phyloP scores from a whole-genome alignment of 2,888 invertebrate genomes.

The Cataglyphis rosenhaueri region DNA sequence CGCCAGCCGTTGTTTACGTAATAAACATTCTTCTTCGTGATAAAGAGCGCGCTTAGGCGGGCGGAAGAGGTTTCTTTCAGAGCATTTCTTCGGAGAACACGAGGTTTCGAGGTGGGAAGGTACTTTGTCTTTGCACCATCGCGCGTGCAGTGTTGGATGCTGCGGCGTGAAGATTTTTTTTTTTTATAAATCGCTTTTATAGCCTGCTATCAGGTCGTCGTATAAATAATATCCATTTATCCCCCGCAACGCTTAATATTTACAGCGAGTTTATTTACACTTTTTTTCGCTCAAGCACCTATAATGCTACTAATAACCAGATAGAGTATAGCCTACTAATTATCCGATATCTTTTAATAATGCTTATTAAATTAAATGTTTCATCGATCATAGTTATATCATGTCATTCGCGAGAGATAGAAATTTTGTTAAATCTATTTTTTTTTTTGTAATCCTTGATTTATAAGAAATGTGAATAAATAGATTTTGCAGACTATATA shows the following conservation, averaged over 20 bases:
- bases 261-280: slow-evolving; percentile 54
- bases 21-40: slow-evolving; percentile 56
- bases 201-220: slow-evolving; percentile 46
- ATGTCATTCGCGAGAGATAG: not conserved
- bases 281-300: slow-evolving; percentile 50
- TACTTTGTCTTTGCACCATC: slow-evolving; percentile 53
- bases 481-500: not conserved
- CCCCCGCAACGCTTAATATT: slow-evolving; percentile 53
- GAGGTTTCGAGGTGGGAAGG: slow-evolving; percentile 54
- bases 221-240: slow-evolving; percentile 55
- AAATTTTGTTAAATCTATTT: not conserved
- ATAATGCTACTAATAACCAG: slow-evolving; percentile 36
- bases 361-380: slow-evolving; percentile 10
- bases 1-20: slow-evolving; percentile 50
- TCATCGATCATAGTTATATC: not conserved
- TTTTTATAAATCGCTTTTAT: slow-evolving; percentile 56
- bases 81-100: slow-evolving; percentile 53
- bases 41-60: slow-evolving; percentile 55
- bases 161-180: slow-evolving; percentile 44
- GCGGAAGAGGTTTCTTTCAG: slow-evolving; percentile 56
- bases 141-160: slow-evolving; percentile 51
- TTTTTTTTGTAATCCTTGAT: not conserved
- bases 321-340: slow-evolving; percentile 41
- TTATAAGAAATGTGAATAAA: not conserved
- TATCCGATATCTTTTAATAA: slow-evolving; percentile 50